Base-by-base conservation (phyloP, 1,140 invertebrate genomes). In the Venustaconcha ellipsiformis region DNA sequence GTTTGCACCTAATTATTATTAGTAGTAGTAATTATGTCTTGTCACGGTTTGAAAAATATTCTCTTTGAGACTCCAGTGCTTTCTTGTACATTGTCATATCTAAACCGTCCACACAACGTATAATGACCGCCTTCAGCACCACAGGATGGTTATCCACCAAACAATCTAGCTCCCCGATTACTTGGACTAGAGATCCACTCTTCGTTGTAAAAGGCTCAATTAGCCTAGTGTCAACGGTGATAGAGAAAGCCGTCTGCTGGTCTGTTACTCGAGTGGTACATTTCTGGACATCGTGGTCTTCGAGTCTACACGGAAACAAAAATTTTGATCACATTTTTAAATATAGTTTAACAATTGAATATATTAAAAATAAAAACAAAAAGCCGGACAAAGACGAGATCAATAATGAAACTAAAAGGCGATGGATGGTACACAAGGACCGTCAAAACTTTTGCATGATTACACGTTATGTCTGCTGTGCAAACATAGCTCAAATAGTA, bases 51-150 rank as follows among this genome's bases (percentile, higher is more conserved):
- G 8, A 48, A 48, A 86, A 71, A 72, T 81, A 86, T 20, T 76
- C 56, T 64, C 83, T 74, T 67, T 86, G 85, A 59, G 62, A 15
- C 30, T 75, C 17, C 55, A 86, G 30, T 1, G 80, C 78, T 65
- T 80, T 81, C 56, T 76, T 76, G 56, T 83, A 86, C 66, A 85
- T 15, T 0, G 72, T 56, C 23, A 85, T 17, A 65, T 86, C 85
- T 59, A 86, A 63, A 8, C 82, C 82, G 62, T 86, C 85, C 15
- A 83, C 81, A 78, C 80, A 83, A 8, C 83, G 70, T 6, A 84
- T 80, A 30, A 86, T 68, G 56, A 80, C 57, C 5, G 83, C 83
- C 23, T 75, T 76, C 30, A 86, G 66, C 14, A 76, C 37, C n/a
- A 78, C n/a, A 14, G 15, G 20, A 55, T 57, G 23, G 14, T 73